Evolutionary conservation across 2,888 invertebrate genomes (phyloP).

Genomic region (Himalopsyche kuldschensis): DNA sequence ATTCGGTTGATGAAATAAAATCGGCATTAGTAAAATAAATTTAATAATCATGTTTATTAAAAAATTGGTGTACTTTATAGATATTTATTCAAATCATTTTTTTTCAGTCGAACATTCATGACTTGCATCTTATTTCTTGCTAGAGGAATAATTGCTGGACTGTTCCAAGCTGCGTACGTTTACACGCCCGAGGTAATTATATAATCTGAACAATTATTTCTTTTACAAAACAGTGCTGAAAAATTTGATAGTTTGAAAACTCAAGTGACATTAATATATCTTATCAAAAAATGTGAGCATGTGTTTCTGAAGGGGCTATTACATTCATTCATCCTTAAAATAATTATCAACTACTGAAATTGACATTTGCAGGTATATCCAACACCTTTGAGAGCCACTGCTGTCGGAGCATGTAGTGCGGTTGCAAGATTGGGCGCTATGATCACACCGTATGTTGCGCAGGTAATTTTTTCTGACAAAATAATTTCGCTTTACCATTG

Average conservation of each 20-base stretch:
- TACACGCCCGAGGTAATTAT: slow-evolving; percentile 81
- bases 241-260: neutral
- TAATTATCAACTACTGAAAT: too few species aligned
- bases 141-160: slow-evolving; percentile 88
- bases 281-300: neutral
- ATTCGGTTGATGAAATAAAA: neutral
- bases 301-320: too few species aligned
- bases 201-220: neutral
- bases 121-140: slow-evolving; percentile 86
- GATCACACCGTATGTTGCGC: slow-evolving; percentile 91
- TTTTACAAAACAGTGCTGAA: neutral
- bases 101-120: slow-evolving; percentile 69
- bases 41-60: neutral
- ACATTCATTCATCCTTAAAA: too few species aligned
- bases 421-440: slow-evolving; percentile 92
- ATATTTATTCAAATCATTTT: slow-evolving; percentile 26
- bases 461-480: slow-evolving; percentile 58
- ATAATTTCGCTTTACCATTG: too few species aligned
- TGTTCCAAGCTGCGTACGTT: slow-evolving; percentile 94
- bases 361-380: slow-evolving; percentile 70
- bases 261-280: neutral
- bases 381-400: slow-evolving; percentile 82
- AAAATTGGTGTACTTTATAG: neutral
- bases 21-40: too few species aligned
- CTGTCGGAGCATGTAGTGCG: slow-evolving; percentile 90